Evolutionary conservation across 2,113 vertebrate genomes (phyloP), one percentile per base, ranked within the genome.

Genomic region (Microtus montanus): DNA sequence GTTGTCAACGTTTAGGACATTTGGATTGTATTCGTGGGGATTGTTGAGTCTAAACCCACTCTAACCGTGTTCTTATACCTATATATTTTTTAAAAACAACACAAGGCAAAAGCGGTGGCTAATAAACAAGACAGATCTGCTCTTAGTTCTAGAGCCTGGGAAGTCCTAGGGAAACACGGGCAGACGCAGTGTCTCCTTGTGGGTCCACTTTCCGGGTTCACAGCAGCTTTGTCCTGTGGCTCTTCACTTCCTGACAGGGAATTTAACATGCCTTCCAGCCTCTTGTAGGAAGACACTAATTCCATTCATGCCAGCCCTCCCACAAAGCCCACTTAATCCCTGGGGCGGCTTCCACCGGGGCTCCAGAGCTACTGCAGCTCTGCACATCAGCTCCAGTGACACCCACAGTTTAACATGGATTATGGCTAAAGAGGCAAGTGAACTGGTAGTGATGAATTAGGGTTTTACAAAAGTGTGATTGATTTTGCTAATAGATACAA

Each of bases 401-500:
- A 75, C 52, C 83, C 79, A 94, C 90, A 97, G 89, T 94, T 97
- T 95, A 97, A 91, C 87, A 94, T 93, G 79, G 95, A 96, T 97
- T 98, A 91, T 94, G 86, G 84, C 89, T 71, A 92, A 96, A 97
- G 97, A 91, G 80, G 96, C 97, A 98, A 98, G 97, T 97, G 97
- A 97, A 94, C 94, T 93, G 96, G 97, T 96, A 96, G 97, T 95
- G 96, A 97, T 97, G 97, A 97, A 97, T 98, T 97, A 97, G 97
- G 94, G 94, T 89, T 96, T 78, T 97, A 97, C 94, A 97, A 98
- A 98, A 89, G 94, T 97, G 75, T 94, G 96, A 97, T 97, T 95
- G 97, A 96, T 97, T 98, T 97, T 96, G 93, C 96, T 90, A 98
- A 97, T 97, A 91, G 89, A 97, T 97, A 96, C 92, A 98, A 98